Evolutionary conservation across 1,140 invertebrate species (phyloP).

Genomic region (Neodiprion lecontei): DNA sequence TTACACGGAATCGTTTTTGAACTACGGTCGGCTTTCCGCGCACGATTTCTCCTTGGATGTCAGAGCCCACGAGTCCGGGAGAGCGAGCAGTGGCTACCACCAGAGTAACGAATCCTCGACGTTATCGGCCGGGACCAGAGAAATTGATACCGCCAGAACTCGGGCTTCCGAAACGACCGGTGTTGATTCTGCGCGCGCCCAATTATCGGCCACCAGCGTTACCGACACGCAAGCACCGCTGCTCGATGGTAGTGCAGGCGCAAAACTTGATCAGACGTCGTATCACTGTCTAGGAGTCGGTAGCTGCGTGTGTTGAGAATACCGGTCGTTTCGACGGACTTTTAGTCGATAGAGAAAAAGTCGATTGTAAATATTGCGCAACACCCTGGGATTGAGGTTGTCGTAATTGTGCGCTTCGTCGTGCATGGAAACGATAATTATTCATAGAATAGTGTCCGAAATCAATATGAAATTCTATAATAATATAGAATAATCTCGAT

Average conservation of each 20-base stretch:
- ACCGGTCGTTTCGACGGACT: neutral
- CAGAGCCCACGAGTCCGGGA: slow-evolving; percentile 42
- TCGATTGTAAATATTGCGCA: neutral
- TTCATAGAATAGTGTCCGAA: no score
- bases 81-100: slow-evolving; percentile 29
- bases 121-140: neutral
- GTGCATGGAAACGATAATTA: no score
- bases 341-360: no score
- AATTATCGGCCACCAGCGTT: slow-evolving; percentile 36
- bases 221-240: slow-evolving; percentile 38
- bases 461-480: no score
- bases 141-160: neutral
- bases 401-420: no score
- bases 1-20: slow-evolving; percentile 51
- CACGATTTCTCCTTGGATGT: slow-evolving; percentile 46
- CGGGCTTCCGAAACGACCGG: slow-evolving; percentile 19
- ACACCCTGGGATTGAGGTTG: no score
- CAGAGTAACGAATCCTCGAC: slow-evolving; percentile 13
- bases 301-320: slow-evolving; percentile 52
- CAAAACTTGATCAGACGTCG: slow-evolving; percentile 52
- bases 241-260: slow-evolving; percentile 41
- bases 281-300: slow-evolving; percentile 53
- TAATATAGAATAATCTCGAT: no score
- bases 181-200: slow-evolving; percentile 38
- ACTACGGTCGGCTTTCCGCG: slow-evolving; percentile 50